phyloP scores from a whole-genome alignment of 2,113 vertebrate genomes.

The Pardalotus punctatus region DNA sequence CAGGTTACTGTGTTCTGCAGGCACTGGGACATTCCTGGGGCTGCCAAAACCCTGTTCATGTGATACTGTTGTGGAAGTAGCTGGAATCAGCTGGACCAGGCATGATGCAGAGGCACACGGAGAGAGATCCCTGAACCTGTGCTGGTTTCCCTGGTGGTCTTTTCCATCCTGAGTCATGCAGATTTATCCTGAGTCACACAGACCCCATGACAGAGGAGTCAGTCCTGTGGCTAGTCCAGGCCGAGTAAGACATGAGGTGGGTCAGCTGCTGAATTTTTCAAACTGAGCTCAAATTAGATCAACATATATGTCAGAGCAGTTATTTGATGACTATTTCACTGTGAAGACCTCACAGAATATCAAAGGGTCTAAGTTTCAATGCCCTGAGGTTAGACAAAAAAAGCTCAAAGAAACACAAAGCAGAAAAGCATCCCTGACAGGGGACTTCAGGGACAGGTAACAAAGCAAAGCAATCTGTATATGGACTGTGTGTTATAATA shows the following conservation, averaged over 20 bases:
- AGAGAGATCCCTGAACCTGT: neutral
- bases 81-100: neutral
- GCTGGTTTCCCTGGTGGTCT: neutral
- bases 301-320: neutral
- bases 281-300: neutral
- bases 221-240: neutral
- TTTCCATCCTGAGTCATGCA: neutral
- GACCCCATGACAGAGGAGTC: neutral
- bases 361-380: slow-evolving; percentile 5
- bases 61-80: neutral
- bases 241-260: neutral
- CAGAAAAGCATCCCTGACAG: slow-evolving; percentile 3
- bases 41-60: fast-evolving
- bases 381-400: slow-evolving; percentile 47
- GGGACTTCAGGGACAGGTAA: neutral
- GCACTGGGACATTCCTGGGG: neutral
- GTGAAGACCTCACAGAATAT: slow-evolving; percentile 7
- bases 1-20: neutral
- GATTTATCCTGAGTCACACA: neutral
- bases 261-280: neutral
- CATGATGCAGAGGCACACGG: neutral
- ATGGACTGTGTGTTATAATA: neutral
- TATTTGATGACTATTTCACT: neutral
- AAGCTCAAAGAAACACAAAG: slow-evolving; percentile 13
- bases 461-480: neutral